These are phyloP conservation scores for Pristiophorus japonicus DNA, from an alignment of 2,113 vertebrate genomes.

Conservation along the genomic window DNA sequence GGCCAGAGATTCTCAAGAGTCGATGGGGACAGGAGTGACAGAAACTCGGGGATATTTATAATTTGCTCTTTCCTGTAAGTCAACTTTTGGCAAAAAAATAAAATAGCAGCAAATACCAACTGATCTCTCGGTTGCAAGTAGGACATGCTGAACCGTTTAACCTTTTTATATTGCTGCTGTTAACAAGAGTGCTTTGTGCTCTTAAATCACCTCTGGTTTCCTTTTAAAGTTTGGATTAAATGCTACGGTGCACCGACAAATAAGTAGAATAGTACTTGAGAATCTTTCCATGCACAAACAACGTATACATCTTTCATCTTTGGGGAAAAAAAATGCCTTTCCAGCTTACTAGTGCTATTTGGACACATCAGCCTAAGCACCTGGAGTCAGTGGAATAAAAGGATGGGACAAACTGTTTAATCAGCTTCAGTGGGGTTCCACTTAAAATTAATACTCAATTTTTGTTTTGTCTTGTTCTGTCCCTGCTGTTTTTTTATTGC, in stretches of 20 bases:
- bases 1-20: too few species aligned
- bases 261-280: background rate
- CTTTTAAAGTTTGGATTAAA: background rate
- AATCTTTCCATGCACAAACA: background rate
- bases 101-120: background rate
- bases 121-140: background rate
- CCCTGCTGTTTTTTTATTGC: background rate
- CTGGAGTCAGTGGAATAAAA: background rate
- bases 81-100: background rate
- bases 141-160: background rate
- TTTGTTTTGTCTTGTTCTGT: background rate
- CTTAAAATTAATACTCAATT: background rate
- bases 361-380: background rate
- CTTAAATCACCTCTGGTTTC: background rate
- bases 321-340: background rate
- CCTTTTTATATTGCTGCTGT: background rate
- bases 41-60: background rate
- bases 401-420: background rate
- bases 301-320: background rate
- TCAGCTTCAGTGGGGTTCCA: background rate
- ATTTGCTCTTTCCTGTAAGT: background rate
- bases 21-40: background rate
- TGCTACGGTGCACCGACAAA: background rate
- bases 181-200: background rate
- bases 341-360: background rate